Evolutionary conservation across 2,888 invertebrate species (phyloP).

Genomic region (Tyria jacobaeae): DNA sequence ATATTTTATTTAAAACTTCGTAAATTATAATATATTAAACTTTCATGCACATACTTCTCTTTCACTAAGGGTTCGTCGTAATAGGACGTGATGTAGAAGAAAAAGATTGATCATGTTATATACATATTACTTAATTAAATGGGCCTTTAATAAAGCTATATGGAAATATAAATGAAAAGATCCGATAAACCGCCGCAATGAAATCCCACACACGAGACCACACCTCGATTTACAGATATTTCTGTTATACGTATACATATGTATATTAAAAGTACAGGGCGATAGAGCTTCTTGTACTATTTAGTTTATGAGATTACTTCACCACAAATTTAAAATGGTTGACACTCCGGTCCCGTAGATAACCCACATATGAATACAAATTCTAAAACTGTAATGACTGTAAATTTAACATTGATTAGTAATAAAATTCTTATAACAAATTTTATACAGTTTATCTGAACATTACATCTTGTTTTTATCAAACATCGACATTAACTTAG

Average conservation of each 20-base stretch:
- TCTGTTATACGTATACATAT: not conserved
- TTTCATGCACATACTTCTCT: too few relatives aligned
- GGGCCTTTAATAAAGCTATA: too few relatives aligned
- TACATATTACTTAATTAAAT: too few relatives aligned
- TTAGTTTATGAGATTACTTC: not conserved
- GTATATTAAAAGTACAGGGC: not conserved
- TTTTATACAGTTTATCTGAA: conserved; percentile 39
- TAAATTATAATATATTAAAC: not conserved
- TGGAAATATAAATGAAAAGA: too few relatives aligned
- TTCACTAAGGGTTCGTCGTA: too few relatives aligned
- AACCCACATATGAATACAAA: conserved; percentile 21
- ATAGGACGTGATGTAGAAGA: too few relatives aligned
- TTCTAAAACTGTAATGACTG: conserved; percentile 26
- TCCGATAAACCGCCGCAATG: too few relatives aligned
- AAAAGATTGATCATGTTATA: too few relatives aligned
- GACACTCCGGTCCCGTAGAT: not conserved
- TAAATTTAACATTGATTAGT: conserved; percentile 35
- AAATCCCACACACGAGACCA: too few relatives aligned
- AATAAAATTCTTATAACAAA: conserved; percentile 45
- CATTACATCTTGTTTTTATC: conserved; percentile 42
- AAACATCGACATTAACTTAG: conserved; percentile 34
- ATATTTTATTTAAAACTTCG: too few relatives aligned
- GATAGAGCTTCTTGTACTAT: not conserved
- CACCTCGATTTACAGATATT: not conserved
- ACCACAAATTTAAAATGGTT: not conserved